A percentile compares a stretch with the other conserved stretches of the same genome.
Conservation (phyloP, 2,888 invertebrate species). For the Urechis unicinctus region DNA sequence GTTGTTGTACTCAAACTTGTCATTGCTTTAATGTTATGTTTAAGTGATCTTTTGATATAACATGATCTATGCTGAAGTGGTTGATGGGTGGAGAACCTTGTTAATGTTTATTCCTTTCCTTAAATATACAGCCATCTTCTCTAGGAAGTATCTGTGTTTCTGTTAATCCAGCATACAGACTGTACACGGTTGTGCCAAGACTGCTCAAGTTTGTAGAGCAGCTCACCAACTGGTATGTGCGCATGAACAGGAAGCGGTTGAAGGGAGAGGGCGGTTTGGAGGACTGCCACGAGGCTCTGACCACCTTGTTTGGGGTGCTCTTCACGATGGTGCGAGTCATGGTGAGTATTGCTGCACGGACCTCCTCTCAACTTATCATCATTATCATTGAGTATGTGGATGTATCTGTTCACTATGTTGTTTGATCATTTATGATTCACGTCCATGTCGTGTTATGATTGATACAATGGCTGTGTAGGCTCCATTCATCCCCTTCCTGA, state of each 20-base stretch:
- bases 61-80: neutral
- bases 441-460: too few species aligned
- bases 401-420: neutral
- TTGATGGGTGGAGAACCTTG: too few species aligned
- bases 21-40: neutral
- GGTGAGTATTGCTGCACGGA: constrained; percentile 45
- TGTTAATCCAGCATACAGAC: constrained; percentile 65
- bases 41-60: neutral
- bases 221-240: constrained; percentile 97
- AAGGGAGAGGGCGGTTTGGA: constrained; percentile 74
- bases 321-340: constrained; percentile 84
- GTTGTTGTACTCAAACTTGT: neutral
- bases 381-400: neutral
- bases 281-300: constrained; percentile 78
- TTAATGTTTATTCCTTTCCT: too few species aligned
- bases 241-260: constrained; percentile 89
- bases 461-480: constrained; percentile 57
- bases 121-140: too few species aligned
- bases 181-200: constrained; percentile 91
- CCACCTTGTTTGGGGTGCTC: constrained; percentile 81
- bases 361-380: neutral
- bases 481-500: constrained; percentile 93
- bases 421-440: too few species aligned
- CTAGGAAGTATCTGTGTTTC: too few species aligned
- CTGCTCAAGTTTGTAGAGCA: constrained; percentile 95